Base-by-base conservation (phyloP, 2,888 invertebrate genomes). In the Sabatieria punctata region DNA sequence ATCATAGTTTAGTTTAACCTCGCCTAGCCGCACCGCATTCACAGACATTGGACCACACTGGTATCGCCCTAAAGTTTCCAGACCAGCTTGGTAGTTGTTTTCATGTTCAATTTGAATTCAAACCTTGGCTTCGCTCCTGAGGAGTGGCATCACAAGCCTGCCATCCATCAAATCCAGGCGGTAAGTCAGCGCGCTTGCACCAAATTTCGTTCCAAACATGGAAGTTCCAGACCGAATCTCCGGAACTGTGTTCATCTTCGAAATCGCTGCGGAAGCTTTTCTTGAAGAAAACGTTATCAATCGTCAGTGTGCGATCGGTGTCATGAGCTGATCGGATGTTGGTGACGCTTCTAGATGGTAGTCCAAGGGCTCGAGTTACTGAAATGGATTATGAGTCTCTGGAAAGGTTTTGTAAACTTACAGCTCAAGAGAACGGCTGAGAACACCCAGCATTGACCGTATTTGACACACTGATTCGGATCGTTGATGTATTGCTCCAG, bases 131-230 rank as follows among this genome's bases (percentile, higher is more conserved):
- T 1, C 73, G 74, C 65, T 84, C 80, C 63, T 82, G 81, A 2
- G 82, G 82, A 2, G 82, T 82, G 4, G 81, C 73, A 60, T 83
- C 83, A 52, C 82, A 77, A 19, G 78, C 78, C 68, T 83, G 83
- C 83, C 83, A 83, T 4, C 82, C 83, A 19, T 79, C 78, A 63
- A 80, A 81, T 13, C 79, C 80, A 59, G 61, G 68, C 4, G 78
- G 77, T 43, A 72, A 64, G 63, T 82, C 82, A 21, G 78, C 76
- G 48, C 85, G 69, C 0, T 75, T 75, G 79, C 80, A 80, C 80
- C 80, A 82, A 22, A 78, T 78, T 58, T 82, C 82, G 60, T 80
- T 82, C 81, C 81, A 82, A 2, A 78, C 78, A 59, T 82, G 81
- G 72, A 80, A 82, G 68, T 79, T 81, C 81, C 82, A 82, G 59